Evolutionary conservation across 2,888 invertebrate species (phyloP), one percentile per base, ranked within the genome.

Genomic region (Imbricaverruca yamaguchii): DNA sequence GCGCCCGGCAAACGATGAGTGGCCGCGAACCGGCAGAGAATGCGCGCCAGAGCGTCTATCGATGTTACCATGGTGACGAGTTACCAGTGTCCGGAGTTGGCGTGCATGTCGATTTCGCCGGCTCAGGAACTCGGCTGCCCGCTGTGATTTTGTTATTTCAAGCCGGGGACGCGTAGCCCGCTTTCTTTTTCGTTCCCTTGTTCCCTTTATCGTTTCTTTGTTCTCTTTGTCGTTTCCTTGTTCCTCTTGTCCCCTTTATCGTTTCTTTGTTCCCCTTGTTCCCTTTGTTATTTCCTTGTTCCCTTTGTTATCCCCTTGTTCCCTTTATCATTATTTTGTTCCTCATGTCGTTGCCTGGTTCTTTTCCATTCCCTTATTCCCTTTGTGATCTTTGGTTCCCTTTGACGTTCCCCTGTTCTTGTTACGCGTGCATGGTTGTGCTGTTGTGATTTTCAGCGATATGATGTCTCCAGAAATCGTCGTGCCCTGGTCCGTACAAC

Each of bases 1-100:
- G 53, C 74, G 55, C 83, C 83, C 6, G 82, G 82, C 61, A 83
- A 83, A 80, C 82, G 83, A 81, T 83, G 25, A 13, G 39, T 2
- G 8, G 59, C n/a, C 15, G 4, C 9, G 7, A 13, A 39, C 6
- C 6, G 39, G 15, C 13, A 39, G 8, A 3, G 15, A 25, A 39
- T 21, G 10, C 63, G 21, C n/a, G 7, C 10, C 6, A 0, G 21
- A n/a, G n/a, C 63, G 63, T 6, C 63, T 1, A 25, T 10, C 69
- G 15, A 13, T 69, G 69, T 69, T 69, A 69, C 69, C 69, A 69
- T 69, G 69, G 69, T 69, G 69, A 25, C 39, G 39, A 69, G 69
- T 69, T 69, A 69, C 69, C 69, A 39, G 15, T 25, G 69, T 12
- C 12, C 39, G 39, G 69, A 69, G 25, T 39, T 9, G 3, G 12